A percentile compares a stretch with the other conserved stretches of the same genome.
Conservation (phyloP, 2,797 vertebrate genomes). For the Poliocrania exsul region DNA sequence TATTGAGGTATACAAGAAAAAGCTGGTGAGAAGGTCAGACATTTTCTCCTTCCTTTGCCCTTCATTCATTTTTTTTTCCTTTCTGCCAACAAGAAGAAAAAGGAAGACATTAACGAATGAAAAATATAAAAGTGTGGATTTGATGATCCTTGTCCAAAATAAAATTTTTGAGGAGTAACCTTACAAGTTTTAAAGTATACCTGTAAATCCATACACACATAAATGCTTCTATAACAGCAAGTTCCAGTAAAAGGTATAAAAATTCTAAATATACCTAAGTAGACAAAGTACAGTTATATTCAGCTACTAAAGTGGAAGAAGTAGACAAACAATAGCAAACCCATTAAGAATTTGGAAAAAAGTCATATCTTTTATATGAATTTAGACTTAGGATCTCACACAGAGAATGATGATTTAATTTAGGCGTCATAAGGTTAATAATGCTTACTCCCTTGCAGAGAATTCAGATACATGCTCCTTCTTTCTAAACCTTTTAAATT, state of each 20-base stretch:
- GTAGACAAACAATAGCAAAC: background rate
- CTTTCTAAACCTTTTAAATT: background rate
- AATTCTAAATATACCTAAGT: background rate
- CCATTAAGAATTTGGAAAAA: background rate
- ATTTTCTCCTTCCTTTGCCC: background rate
- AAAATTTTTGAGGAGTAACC: background rate
- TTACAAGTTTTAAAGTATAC: background rate
- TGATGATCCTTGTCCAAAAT: background rate
- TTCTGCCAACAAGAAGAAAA: background rate
- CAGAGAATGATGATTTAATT: background rate
- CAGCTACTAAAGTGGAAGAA: background rate
- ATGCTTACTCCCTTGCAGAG: background rate
- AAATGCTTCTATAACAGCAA: background rate
- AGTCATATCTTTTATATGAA: background rate
- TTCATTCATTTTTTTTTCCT: background rate
- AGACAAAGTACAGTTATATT: background rate
- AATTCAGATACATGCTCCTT: background rate
- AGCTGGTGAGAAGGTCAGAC: background rate
- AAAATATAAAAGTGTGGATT: background rate
- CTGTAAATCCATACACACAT: background rate
- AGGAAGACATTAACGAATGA: background rate
- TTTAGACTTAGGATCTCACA: background rate
- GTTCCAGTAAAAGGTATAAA: background rate
- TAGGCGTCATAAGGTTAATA: background rate
- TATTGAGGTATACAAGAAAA: background rate